phyloP scores from a whole-genome alignment of 2,888 invertebrate species.

The Acanthosepion esculentum region DNA sequence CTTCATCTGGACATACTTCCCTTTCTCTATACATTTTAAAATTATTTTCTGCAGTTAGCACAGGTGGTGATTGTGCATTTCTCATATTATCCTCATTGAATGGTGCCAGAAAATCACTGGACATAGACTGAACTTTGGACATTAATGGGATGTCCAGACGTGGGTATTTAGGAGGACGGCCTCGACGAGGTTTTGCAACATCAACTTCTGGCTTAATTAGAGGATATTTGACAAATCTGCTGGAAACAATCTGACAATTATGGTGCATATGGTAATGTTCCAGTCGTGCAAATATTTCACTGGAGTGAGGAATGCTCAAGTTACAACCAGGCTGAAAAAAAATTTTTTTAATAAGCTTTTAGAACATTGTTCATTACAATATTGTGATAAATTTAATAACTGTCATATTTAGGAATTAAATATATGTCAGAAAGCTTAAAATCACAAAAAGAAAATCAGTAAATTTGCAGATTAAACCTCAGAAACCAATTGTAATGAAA shows the following conservation, averaged over 20 bases:
- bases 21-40: constrained; percentile 67
- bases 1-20: constrained; percentile 82
- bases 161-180: constrained; percentile 95
- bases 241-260: constrained; percentile 76
- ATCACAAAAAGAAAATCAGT: too few species aligned
- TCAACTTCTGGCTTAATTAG: constrained; percentile 62
- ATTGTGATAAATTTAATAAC: not conserved
- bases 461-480: too few species aligned
- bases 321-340: constrained; percentile 67
- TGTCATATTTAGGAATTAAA: too few species aligned
- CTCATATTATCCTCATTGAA: constrained; percentile 42
- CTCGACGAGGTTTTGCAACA: constrained; percentile 85
- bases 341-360: not conserved
- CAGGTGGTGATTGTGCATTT: constrained; percentile 50
- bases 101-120: not conserved
- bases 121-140: constrained; percentile 66
- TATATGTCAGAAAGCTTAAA: too few species aligned
- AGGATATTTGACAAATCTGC: constrained; percentile 54
- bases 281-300: constrained; percentile 78
- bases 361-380: not conserved
- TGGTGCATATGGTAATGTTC: constrained; percentile 92
- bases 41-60: constrained; percentile 58
- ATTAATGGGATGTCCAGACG: constrained; percentile 69
- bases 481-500: too few species aligned
- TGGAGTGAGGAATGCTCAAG: constrained; percentile 78